Conservation (phyloP, 2,888 invertebrate genomes). For the Rhorus exstirpatorius region DNA sequence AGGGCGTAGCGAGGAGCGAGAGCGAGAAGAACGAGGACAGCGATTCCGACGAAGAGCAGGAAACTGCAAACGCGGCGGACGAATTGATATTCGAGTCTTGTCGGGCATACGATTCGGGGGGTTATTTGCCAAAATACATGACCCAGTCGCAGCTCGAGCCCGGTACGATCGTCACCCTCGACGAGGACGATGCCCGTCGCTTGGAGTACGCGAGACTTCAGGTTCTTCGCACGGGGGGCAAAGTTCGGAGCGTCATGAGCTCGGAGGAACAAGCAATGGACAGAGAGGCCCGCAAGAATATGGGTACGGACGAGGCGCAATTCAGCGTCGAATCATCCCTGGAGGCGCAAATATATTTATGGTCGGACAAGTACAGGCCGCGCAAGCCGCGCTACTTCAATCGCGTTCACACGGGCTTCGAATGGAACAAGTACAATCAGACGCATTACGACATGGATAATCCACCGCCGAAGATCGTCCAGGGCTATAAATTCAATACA, state of each 20-base stretch:
- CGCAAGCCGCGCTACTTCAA: constrained; percentile 99
- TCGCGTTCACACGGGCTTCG: constrained; percentile 98
- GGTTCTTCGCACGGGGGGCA: constrained; percentile 88
- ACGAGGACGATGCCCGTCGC: constrained; percentile 92
- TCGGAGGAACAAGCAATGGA: constrained; percentile 90
- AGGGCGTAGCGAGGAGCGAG: constrained; percentile 88
- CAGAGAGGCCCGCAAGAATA: constrained; percentile 93
- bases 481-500: constrained; percentile 99
- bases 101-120: constrained; percentile 92
- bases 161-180: constrained; percentile 92
- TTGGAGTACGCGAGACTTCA: constrained; percentile 91
- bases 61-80: constrained; percentile 84
- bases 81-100: constrained; percentile 88
- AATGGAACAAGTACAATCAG: constrained; percentile 99
- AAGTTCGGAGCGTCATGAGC: constrained; percentile 87
- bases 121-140: constrained; percentile 94
- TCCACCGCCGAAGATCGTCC: constrained; percentile 99
- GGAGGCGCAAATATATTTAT: constrained; percentile 95
- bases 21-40: constrained; percentile 84
- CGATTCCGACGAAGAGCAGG: constrained; percentile 75
- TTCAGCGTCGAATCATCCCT: constrained; percentile 96
- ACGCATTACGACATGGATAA: constrained; percentile 99
- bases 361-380: constrained; percentile 99
- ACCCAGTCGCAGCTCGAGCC: constrained; percentile 89
- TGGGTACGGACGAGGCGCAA: constrained; percentile 94